Percentiles rank a stretch among this genome's conserved stretches.
Evolutionary conservation across 2,888 invertebrate species (phyloP).

Genomic region (Drosophila rubida): DNA sequence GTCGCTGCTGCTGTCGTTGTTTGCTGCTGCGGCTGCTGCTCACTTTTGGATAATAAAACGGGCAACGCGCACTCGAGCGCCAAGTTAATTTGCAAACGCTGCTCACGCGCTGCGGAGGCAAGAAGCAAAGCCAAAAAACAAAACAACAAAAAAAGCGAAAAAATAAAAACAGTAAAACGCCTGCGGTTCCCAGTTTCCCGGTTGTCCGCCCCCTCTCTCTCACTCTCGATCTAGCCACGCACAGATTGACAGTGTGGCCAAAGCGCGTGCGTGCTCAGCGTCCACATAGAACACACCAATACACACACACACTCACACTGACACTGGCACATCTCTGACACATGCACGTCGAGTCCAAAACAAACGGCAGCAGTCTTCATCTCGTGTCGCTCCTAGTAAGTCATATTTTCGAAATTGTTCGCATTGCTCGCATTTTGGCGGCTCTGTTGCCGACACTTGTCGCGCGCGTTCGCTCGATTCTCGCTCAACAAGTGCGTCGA

Average conservation of each 20-base stretch:
- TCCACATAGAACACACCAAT: slow-evolving; percentile 18
- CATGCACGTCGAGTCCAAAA: slow-evolving; percentile 20
- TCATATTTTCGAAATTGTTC: slow-evolving; percentile 41
- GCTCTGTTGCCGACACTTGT: slow-evolving; percentile 11
- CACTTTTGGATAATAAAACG: slow-evolving; percentile 80
- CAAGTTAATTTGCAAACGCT: slow-evolving; percentile 80
- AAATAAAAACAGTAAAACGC: slow-evolving; percentile 19
- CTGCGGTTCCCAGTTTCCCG: slow-evolving; percentile 22
- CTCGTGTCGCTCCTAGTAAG: slow-evolving; percentile 71
- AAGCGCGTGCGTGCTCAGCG: slow-evolving; percentile 68
- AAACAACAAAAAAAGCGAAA: slow-evolving; percentile 10
- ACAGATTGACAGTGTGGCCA: slow-evolving; percentile 42
- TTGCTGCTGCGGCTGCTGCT: slow-evolving; percentile 57
- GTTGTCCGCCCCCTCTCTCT: not conserved
- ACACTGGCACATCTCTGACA: slow-evolving; percentile 14
- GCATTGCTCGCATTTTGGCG: slow-evolving; percentile 12
- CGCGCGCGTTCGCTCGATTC: slow-evolving; percentile 13
- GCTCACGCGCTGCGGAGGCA: slow-evolving; percentile 75
- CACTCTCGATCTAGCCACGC: not conserved
- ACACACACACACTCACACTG: slow-evolving; percentile 1
- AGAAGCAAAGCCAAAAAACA: slow-evolving; percentile 48
- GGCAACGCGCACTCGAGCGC: slow-evolving; percentile 79
- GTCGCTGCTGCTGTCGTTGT: slow-evolving; percentile 31
- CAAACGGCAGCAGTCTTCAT: slow-evolving; percentile 58
- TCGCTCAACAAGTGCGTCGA: slow-evolving; percentile 32